Percentiles rank a stretch among this genome's conserved stretches.
phyloP scores from a whole-genome alignment of 2,113 vertebrate genomes.

The Gorsachius goisagi region DNA sequence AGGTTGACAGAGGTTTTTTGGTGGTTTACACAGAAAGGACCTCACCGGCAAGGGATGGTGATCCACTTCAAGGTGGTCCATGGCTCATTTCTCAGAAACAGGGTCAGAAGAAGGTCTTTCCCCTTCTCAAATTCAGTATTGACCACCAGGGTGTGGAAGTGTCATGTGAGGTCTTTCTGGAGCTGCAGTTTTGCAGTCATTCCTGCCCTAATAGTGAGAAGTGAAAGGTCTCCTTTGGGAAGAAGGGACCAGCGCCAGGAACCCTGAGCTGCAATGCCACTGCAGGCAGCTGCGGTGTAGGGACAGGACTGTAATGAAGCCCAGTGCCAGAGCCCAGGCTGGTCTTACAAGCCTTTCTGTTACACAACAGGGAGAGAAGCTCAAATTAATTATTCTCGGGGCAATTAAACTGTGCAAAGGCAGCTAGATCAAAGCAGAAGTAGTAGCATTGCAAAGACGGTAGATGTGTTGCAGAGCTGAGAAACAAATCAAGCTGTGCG shows the following conservation, averaged over 20 bases:
- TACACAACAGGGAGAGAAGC: background rate
- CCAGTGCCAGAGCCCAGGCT: background rate
- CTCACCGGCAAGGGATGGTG: background rate
- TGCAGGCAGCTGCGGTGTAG: background rate
- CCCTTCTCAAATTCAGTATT: background rate
- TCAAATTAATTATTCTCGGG: background rate
- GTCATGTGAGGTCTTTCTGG: background rate
- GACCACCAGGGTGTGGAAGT: background rate
- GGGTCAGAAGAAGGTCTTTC: background rate
- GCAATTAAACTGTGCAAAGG: conserved; percentile 6
- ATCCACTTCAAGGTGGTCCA: background rate
- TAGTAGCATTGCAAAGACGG: background rate
- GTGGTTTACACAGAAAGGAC: background rate
- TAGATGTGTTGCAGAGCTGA: background rate
- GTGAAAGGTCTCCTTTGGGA: background rate
- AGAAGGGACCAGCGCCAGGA: background rate
- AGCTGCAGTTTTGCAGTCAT: background rate
- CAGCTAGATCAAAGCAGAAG: background rate
- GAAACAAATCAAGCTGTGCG: background rate
- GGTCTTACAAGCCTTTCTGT: background rate
- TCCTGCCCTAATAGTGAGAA: background rate
- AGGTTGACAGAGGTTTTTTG: background rate
- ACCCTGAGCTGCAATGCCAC: background rate
- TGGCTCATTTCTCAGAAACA: background rate
- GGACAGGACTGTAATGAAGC: background rate